A percentile compares a stretch with the other conserved stretches of the same genome.
These are phyloP conservation scores for Nomada flava DNA, from an alignment of 2,888 invertebrate species.

Conservation along the genomic window DNA sequence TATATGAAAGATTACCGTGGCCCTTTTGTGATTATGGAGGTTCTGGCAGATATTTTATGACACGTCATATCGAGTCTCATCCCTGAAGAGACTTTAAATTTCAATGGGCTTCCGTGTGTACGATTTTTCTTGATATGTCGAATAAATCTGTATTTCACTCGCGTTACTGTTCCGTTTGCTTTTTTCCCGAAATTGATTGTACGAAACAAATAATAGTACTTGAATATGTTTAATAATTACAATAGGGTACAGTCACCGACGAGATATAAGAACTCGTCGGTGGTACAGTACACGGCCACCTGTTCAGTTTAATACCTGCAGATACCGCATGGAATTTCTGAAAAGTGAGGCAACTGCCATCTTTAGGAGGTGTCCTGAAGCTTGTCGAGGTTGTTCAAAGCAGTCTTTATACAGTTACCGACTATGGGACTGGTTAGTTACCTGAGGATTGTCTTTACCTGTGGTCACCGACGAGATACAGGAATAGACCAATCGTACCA, in stretches of 20 bases:
- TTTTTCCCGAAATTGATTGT: too few species aligned
- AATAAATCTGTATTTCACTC: not conserved
- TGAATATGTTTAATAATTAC: not conserved
- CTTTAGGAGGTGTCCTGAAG: constrained; percentile 12
- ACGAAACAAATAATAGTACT: too few species aligned
- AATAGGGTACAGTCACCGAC: not conserved
- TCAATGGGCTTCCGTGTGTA: not conserved
- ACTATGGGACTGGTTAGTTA: not conserved
- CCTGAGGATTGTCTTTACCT: too few species aligned
- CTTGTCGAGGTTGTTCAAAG: constrained; percentile 16
- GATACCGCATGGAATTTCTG: not conserved
- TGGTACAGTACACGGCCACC: too few species aligned
- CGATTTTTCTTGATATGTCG: not conserved
- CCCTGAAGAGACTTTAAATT: not conserved
- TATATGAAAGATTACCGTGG: constrained; percentile 42
- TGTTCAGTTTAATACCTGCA: not conserved
- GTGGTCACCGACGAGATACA: too few species aligned
- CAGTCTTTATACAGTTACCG: constrained; percentile 26
- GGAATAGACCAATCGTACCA: too few species aligned
- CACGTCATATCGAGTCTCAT: not conserved
- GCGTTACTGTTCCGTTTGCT: too few species aligned
- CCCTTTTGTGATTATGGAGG: constrained; percentile 1
- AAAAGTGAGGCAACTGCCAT: constrained; percentile 29
- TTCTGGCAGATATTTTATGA: not conserved
- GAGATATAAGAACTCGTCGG: too few species aligned